Evolutionary conservation across 1,140 invertebrate genomes (phyloP).

Genomic region (Bombus confusus): DNA sequence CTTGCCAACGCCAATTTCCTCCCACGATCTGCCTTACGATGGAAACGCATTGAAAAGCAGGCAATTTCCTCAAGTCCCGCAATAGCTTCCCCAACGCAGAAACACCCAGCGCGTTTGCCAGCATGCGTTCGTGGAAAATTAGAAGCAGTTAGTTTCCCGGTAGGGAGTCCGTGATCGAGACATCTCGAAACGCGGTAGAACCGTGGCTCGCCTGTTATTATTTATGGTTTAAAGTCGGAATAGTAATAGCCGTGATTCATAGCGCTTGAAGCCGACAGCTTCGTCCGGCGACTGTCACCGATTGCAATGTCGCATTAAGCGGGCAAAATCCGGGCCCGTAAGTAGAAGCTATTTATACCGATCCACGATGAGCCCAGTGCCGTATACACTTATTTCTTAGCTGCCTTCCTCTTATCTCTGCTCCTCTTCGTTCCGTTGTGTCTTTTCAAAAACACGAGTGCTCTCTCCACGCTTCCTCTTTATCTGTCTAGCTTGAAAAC

Average conservation of each 20-base stretch:
- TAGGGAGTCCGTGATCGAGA: constrained; percentile 26
- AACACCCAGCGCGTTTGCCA: not conserved
- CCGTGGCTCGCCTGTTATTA: constrained; percentile 21
- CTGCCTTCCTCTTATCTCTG: constrained; percentile 17
- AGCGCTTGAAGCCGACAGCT: constrained; percentile 43
- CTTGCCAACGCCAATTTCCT: not conserved
- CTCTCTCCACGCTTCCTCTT: not conserved
- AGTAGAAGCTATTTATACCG: constrained; percentile 62
- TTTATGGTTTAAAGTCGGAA: constrained; percentile 46
- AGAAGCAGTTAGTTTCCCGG: constrained; percentile 36
- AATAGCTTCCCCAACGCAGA: constrained; percentile 1
- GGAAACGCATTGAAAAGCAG: not conserved
- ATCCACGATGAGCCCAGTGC: constrained; percentile 33
- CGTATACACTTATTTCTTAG: constrained; percentile 40
- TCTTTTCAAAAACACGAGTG: not conserved
- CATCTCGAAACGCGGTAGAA: constrained; percentile 25
- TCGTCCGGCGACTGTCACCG: constrained; percentile 57
- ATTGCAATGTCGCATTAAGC: constrained; percentile 63
- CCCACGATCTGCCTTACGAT: not conserved
- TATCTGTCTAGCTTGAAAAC: not conserved
- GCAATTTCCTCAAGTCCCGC: not conserved
- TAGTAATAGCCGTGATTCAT: constrained; percentile 63
- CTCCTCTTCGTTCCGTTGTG: not conserved
- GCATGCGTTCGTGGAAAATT: constrained; percentile 29
- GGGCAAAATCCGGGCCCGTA: constrained; percentile 54